These are phyloP conservation scores for Chaetorhynchus papuensis DNA, from an alignment of 2,113 vertebrate species.

Conservation along the genomic window DNA sequence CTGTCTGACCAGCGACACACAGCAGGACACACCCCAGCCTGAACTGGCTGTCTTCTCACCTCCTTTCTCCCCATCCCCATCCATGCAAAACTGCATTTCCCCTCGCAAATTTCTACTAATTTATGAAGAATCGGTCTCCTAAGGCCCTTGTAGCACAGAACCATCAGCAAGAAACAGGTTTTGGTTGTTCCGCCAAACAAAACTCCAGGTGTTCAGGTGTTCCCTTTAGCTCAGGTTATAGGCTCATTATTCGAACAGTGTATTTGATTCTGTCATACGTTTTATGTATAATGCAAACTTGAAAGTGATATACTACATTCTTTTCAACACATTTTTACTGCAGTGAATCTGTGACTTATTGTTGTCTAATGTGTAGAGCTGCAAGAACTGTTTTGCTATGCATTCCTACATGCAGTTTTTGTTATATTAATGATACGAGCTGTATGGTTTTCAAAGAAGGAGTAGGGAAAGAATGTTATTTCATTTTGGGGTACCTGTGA, in stretches of 20 bases:
- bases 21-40: neutral
- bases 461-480: neutral
- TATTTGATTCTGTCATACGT: neutral
- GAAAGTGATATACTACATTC: neutral
- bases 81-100: neutral
- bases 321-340: neutral
- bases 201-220: neutral
- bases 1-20: neutral
- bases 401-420: neutral
- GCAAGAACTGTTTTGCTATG: neutral
- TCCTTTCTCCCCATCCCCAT: neutral
- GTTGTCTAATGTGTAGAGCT: neutral
- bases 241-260: neutral
- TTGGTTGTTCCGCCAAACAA: neutral
- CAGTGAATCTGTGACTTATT: neutral
- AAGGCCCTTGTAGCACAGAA: neutral
- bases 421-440: neutral
- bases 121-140: neutral
- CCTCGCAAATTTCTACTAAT: neutral
- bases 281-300: neutral
- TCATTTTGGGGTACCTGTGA: neutral
- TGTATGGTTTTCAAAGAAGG: neutral
- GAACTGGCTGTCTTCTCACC: accelerated
- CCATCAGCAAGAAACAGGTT: neutral
- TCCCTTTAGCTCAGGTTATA: neutral